Base-by-base conservation (phyloP, 2,113 vertebrate genomes). In the Diadophis punctatus region DNA sequence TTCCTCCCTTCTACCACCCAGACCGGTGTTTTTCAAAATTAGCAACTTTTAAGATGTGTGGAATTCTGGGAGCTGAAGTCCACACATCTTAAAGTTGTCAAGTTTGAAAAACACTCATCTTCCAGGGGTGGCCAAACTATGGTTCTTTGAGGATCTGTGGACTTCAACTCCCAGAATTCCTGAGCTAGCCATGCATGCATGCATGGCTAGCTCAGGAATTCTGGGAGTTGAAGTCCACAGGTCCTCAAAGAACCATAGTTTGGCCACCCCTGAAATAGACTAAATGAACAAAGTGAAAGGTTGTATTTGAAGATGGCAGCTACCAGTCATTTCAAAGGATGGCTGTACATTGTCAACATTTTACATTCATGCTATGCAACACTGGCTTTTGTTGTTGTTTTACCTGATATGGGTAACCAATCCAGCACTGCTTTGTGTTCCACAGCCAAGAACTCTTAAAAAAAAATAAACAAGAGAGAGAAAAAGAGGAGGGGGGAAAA, bases 361-460 rank as follows among this genome's bases (percentile, higher is more conserved):
- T 56, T 95, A 23, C 20, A 1, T 52, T 49, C 10, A 86, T 20
- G 85, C 51, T 91, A 30, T 25, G 56, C 25, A 93, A 14, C 34
- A 74, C 43, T 91, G 2, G 6, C 22, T 18, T n/a, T 20, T 90
- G 7, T 39, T 27, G 11, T 39, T 16, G 4, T 56, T 91, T 87
- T 98, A 99, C 99, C 99, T 99, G 99, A 96, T 99, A 98, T 2
- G 99, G 99, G 91, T 99, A 99, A 95, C 99, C 99, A 48, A 98
- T 98, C 99, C 99, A 99, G 96, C 99, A 99, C 74, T 99, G 98
- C 95, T 97, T 99, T 91, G 98, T 99, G 96, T 99, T 98, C 99
- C 99, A 99, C 80, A 99, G 96, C 99, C 99, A 99, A 0, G 99
- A 97, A 34, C 98, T 98, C 99, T 99, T 84, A 91, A 96, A 90